These are phyloP conservation scores for Malurus cyaneus DNA, from an alignment of 2,113 vertebrate genomes.

Conservation along the genomic window DNA sequence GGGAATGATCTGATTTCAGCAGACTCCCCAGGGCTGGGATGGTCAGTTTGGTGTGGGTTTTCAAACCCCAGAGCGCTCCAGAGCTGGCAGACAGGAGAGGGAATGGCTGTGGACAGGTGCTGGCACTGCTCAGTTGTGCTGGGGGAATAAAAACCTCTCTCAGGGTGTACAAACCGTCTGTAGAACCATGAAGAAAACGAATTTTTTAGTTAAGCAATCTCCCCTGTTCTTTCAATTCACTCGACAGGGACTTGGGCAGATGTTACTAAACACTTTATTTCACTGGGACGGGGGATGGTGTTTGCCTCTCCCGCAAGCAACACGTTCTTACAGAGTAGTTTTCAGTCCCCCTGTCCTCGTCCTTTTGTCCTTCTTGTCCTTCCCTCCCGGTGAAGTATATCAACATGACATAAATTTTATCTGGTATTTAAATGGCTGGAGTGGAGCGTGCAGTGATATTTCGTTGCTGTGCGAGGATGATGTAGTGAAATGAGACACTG, in stretches of 20 bases:
- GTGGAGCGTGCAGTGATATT: constrained; percentile 23
- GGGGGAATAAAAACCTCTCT: not conserved
- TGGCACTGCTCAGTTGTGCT: not conserved
- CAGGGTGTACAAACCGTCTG: not conserved
- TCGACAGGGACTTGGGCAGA: not conserved
- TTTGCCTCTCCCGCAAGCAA: not conserved
- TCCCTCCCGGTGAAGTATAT: not conserved
- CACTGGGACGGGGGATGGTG: not conserved
- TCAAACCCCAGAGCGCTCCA: not conserved
- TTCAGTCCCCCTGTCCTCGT: not conserved
- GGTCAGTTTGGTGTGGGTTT: not conserved
- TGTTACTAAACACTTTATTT: not conserved
- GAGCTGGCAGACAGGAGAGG: not conserved
- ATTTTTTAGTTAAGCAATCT: not conserved
- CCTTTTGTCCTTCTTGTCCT: constrained; percentile 9
- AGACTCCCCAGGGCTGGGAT: fast-evolving
- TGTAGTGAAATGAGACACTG: constrained; percentile 40
- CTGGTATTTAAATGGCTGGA: constrained; percentile 31
- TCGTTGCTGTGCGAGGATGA: constrained; percentile 37
- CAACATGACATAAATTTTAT: not conserved
- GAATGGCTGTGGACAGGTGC: not conserved
- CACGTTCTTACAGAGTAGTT: not conserved
- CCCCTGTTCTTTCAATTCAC: not conserved
- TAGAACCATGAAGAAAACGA: not conserved
- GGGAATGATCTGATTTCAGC: not conserved